Conservation (phyloP, 1,140 invertebrate species). For the Rhyacophila brunnea region DNA sequence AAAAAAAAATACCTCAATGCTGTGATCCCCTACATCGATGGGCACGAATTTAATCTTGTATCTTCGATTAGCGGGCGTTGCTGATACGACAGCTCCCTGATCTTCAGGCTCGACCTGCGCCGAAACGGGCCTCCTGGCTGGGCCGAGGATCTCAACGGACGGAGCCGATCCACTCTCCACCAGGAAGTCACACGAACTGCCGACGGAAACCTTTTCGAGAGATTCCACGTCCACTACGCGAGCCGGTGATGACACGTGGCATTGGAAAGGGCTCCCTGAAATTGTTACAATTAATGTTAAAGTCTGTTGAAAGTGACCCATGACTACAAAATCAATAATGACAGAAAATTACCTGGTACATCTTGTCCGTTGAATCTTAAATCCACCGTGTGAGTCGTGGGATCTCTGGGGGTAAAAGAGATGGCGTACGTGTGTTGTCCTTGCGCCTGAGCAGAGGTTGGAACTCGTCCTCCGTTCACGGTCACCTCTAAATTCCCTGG, state of each 20-base stretch:
- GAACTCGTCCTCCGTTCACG: constrained; percentile 92
- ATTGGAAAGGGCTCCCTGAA: constrained; percentile 58
- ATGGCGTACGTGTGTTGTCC: constrained; percentile 96
- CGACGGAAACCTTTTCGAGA: constrained; percentile 90
- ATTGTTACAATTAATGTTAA: too few relatives aligned
- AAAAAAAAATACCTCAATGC: constrained; percentile 72
- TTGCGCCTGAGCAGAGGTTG: constrained; percentile 92
- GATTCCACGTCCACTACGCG: constrained; percentile 67
- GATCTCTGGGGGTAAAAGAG: constrained; percentile 90
- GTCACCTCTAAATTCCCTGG: constrained; percentile 96
- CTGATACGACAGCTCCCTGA: background rate
- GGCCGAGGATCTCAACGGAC: constrained; percentile 76
- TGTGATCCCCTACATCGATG: constrained; percentile 89
- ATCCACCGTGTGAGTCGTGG: constrained; percentile 87
- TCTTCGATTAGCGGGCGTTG: constrained; percentile 6
- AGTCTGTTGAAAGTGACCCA: too few relatives aligned
- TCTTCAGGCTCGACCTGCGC: constrained; percentile 56
- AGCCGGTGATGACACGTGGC: constrained; percentile 64
- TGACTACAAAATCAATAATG: too few relatives aligned
- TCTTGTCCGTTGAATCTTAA: constrained; percentile 94
- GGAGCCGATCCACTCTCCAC: constrained; percentile 78
- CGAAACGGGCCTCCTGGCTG: constrained; percentile 67
- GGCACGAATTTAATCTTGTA: constrained; percentile 79
- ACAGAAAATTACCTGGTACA: constrained; percentile 91
- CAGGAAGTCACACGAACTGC: constrained; percentile 77